These are phyloP conservation scores for Sarotherodon lohbergeri DNA, from an alignment of 2,113 vertebrate genomes.

Conservation along the genomic window DNA sequence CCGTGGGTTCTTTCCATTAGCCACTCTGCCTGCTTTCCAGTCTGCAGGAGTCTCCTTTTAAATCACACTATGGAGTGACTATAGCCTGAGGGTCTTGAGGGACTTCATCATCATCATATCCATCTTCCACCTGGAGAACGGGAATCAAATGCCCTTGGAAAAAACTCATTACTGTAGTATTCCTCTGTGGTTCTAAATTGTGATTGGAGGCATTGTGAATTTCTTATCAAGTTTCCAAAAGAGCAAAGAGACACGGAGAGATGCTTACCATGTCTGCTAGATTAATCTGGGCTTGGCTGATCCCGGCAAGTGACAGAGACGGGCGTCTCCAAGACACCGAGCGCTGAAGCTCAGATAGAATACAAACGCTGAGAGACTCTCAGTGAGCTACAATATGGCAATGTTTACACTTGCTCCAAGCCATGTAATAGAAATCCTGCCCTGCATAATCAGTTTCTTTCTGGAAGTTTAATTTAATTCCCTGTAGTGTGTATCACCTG, in stretches of 20 bases:
- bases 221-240: slow-evolving; percentile 56
- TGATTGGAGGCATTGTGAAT: slow-evolving; percentile 49
- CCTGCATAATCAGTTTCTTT: slow-evolving; percentile 48
- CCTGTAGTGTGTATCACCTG: slow-evolving; percentile 39
- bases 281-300: slow-evolving; percentile 54
- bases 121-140: slow-evolving; percentile 55
- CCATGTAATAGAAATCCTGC: slow-evolving; percentile 47
- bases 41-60: slow-evolving; percentile 51
- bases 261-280: slow-evolving; percentile 28
- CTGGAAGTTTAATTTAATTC: slow-evolving; percentile 51
- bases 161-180: slow-evolving; percentile 63
- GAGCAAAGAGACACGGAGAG: slow-evolving; percentile 21
- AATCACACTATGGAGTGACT: slow-evolving; percentile 46
- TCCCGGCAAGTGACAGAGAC: slow-evolving; percentile 23
- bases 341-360: slow-evolving; percentile 5
- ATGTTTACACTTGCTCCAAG: slow-evolving; percentile 63
- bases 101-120: slow-evolving; percentile 34
- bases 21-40: slow-evolving; percentile 39
- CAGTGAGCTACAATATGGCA: slow-evolving; percentile 54
- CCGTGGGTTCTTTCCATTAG: slow-evolving; percentile 52
- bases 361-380: slow-evolving; percentile 23
- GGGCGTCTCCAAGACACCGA: not conserved
- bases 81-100: slow-evolving; percentile 47
- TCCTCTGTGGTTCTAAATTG: slow-evolving; percentile 62
- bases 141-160: slow-evolving; percentile 47